Evolutionary conservation across 2,797 vertebrate species (phyloP).

Genomic region (Megaceryle alcyon): DNA sequence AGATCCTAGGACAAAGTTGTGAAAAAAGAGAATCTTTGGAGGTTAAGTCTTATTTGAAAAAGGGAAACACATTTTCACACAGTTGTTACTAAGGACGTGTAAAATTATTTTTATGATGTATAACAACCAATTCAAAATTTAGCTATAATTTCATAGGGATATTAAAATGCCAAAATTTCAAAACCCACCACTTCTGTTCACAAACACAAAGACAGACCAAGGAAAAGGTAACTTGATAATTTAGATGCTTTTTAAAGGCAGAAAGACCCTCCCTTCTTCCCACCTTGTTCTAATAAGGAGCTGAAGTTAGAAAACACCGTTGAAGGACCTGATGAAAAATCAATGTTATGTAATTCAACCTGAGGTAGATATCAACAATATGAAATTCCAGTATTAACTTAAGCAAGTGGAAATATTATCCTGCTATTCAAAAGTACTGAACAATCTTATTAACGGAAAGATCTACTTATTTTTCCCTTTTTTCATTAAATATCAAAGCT

Average conservation of each 20-base stretch:
- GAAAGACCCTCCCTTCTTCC: neutral
- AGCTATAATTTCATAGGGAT: neutral
- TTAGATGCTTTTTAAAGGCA: neutral
- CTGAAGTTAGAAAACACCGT: neutral
- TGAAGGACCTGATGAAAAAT: neutral
- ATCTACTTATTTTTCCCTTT: neutral
- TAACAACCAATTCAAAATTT: neutral
- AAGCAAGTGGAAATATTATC: neutral
- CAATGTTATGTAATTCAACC: neutral
- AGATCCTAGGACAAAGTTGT: neutral
- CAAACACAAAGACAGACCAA: neutral
- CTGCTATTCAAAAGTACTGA: neutral
- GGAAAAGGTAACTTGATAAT: neutral
- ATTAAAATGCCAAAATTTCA: neutral
- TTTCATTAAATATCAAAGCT: neutral
- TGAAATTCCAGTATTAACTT: neutral
- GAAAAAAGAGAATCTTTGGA: neutral
- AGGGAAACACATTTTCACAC: neutral
- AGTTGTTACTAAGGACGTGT: accelerated
- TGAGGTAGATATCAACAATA: neutral
- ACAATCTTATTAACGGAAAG: neutral
- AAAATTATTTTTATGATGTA: neutral
- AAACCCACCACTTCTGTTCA: neutral
- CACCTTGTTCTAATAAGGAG: neutral
- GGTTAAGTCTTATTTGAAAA: neutral